Percentiles rank a stretch among this genome's conserved stretches.
phyloP scores from a whole-genome alignment of 2,888 invertebrate genomes.

The Podabrus alpinus region DNA sequence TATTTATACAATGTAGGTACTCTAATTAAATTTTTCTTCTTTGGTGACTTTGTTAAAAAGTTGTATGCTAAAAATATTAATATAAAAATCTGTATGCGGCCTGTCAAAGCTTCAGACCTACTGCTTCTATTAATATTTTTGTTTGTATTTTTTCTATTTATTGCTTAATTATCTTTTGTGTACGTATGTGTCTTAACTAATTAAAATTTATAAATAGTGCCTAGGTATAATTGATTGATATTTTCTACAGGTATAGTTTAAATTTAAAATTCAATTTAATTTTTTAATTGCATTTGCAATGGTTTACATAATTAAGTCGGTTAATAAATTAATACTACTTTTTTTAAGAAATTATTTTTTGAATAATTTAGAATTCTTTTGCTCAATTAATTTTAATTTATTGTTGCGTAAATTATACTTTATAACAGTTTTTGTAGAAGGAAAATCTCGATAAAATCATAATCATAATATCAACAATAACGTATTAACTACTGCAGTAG shows the following conservation, averaged over 20 bases:
- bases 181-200: not conserved
- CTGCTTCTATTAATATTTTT: not conserved
- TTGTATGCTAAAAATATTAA: not conserved
- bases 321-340: not conserved
- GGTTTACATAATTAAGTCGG: not conserved
- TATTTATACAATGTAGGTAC: too few relatives aligned
- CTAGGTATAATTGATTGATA: too few relatives aligned
- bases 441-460: too few relatives aligned
- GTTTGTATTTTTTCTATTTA: not conserved
- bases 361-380: not conserved
- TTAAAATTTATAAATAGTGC: not conserved
- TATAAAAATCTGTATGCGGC: not conserved
- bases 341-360: too few relatives aligned
- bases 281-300: not conserved
- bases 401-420: too few relatives aligned
- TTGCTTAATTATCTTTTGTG: not conserved
- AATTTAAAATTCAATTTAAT: not conserved
- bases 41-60: not conserved
- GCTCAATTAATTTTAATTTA: too few relatives aligned
- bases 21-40: too few relatives aligned
- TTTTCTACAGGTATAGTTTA: not conserved
- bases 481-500: too few relatives aligned
- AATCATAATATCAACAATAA: too few relatives aligned
- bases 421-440: too few relatives aligned
- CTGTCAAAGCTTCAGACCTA: not conserved